Evolutionary conservation across 2,888 invertebrate species (phyloP).

Genomic region (Ectobius pallidus): DNA sequence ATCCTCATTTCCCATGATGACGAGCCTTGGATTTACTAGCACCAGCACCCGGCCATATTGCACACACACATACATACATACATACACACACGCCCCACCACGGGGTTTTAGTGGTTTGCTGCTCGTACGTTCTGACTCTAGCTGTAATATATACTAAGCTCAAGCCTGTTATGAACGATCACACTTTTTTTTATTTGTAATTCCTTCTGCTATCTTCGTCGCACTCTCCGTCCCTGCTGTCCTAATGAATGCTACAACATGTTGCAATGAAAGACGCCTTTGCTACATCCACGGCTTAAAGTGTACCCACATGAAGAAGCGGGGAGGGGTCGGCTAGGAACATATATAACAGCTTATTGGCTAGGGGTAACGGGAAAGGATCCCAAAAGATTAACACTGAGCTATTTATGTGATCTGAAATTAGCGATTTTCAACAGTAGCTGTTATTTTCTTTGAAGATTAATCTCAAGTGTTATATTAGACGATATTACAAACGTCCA

Average conservation of each 20-base stretch:
- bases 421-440: no score
- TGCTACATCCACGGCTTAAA: background rate
- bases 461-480: no score
- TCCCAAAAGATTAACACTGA: no score
- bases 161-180: slow-evolving; percentile 29
- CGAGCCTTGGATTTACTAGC: slow-evolving; percentile 42
- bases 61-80: no score
- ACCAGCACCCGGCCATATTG: slow-evolving; percentile 25
- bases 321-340: background rate
- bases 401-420: no score
- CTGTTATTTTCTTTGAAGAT: no score
- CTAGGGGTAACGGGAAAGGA: no score
- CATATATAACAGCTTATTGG: background rate
- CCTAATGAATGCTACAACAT: slow-evolving; percentile 14
- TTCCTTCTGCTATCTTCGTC: slow-evolving; percentile 18
- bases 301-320: background rate
- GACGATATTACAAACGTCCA: no score
- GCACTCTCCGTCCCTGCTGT: background rate
- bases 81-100: background rate
- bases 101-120: slow-evolving; percentile 27
- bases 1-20: slow-evolving; percentile 41
- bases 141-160: slow-evolving; percentile 29
- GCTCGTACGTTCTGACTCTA: slow-evolving; percentile 22
- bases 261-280: background rate
- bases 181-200: slow-evolving; percentile 25